Evolutionary conservation across 2,797 vertebrate species (phyloP).

Genomic region (Platalea minor): DNA sequence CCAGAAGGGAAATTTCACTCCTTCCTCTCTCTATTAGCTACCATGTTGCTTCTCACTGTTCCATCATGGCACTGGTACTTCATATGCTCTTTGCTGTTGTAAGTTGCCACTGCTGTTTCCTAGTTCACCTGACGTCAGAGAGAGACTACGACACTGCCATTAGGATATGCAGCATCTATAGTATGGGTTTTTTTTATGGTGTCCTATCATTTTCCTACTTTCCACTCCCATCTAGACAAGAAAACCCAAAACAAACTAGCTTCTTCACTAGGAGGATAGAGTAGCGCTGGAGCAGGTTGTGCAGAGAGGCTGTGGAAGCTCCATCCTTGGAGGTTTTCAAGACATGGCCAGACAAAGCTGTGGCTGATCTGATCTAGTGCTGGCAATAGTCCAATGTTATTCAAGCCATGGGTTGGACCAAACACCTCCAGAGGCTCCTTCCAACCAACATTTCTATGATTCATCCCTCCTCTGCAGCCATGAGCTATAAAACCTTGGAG

Average conservation of each 20-base stretch:
- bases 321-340: neutral
- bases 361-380: neutral
- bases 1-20: neutral
- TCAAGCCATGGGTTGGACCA: neutral
- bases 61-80: neutral
- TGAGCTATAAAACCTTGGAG: neutral
- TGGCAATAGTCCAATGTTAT: neutral
- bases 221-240: neutral
- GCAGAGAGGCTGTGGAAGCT: neutral
- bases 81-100: neutral
- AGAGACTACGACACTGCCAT: neutral
- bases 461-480: neutral
- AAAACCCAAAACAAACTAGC: neutral
- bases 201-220: neutral
- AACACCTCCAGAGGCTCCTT: neutral
- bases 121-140: neutral
- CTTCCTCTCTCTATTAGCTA: neutral
- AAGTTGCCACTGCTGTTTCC: neutral
- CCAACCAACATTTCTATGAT: neutral
- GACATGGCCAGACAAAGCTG: neutral
- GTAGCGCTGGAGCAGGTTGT: neutral
- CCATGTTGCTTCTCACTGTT: neutral
- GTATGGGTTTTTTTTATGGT: rapidly evolving
- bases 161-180: neutral
- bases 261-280: neutral